phyloP scores from a whole-genome alignment of 1,140 invertebrate species.

The Epicauta chinensis region DNA sequence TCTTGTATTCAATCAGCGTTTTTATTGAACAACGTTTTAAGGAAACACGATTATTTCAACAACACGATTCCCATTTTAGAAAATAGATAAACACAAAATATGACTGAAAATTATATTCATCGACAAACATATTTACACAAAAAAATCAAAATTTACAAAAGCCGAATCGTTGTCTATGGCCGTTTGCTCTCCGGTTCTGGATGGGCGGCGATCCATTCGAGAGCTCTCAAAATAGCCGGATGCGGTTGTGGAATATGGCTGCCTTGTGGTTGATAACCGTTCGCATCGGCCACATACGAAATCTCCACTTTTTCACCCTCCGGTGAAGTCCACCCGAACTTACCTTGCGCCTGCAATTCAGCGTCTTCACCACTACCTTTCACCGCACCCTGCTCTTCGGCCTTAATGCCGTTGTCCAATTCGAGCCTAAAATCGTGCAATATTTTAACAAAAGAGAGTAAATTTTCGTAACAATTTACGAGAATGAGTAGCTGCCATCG shows the following conservation, averaged over 20 bases:
- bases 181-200: constrained; percentile 32
- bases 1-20: no score
- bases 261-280: constrained; percentile 51
- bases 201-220: constrained; percentile 47
- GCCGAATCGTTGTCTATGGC: no score
- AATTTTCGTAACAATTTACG: neutral
- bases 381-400: constrained; percentile 41
- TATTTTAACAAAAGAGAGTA: constrained; percentile 26
- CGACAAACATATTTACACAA: no score
- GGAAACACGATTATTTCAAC: no score
- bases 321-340: constrained; percentile 7
- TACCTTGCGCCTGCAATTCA: constrained; percentile 9
- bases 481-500: constrained; percentile 5
- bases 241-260: constrained; percentile 54
- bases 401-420: constrained; percentile 49
- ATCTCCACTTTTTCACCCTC: constrained; percentile 55
- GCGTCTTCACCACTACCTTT: constrained; percentile 1
- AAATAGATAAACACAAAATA: no score
- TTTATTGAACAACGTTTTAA: no score
- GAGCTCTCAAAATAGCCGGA: constrained; percentile 43
- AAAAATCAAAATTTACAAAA: no score
- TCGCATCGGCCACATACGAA: constrained; percentile 52
- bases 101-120: no score
- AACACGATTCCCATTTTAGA: no score
- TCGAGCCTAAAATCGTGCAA: constrained; percentile 40